These are phyloP conservation scores for Drosophila subobscura DNA, from an alignment of 1,140 invertebrate genomes.

Conservation along the genomic window DNA sequence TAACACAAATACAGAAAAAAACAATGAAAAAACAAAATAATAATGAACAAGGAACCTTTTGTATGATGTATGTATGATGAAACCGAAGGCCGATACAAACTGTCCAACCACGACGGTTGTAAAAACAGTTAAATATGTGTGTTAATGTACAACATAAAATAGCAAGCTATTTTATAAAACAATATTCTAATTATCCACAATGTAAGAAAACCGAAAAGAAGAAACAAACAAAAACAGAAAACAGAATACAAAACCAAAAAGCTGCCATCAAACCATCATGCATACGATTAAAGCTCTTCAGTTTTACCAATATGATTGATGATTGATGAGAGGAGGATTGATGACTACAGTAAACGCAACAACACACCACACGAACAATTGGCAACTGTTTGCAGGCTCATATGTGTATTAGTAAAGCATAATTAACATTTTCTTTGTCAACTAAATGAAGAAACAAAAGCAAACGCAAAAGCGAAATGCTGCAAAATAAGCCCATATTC, in stretches of 20 bases:
- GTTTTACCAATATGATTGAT: conserved; percentile 47
- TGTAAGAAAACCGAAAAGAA: conserved; percentile 1
- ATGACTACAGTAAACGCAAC: conserved; percentile 33
- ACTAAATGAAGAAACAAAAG: conserved; percentile 25
- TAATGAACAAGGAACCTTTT: conserved; percentile 39
- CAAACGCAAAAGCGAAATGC: conserved; percentile 7
- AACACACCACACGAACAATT: conserved; percentile 41
- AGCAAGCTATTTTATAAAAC: conserved; percentile 71
- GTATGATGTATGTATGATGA: conserved; percentile 26
- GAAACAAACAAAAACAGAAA: conserved; percentile 6
- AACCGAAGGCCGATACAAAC: conserved; percentile 33
- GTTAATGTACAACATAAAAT: conserved; percentile 56
- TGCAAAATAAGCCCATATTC: conserved; percentile 52
- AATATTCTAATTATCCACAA: conserved; percentile 57
- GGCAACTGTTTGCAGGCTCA: conserved; percentile 40
- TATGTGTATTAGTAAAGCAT: conserved; percentile 45
- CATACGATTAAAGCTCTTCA: conserved; percentile 32
- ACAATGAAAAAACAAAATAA: conserved; percentile 21
- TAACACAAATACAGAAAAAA: conserved; percentile 22
- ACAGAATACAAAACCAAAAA: conserved; percentile 53
- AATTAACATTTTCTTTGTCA: conserved; percentile 59
- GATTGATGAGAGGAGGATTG: conserved; percentile 29
- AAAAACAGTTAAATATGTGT: conserved; percentile 63
- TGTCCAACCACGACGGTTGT: conserved; percentile 34
- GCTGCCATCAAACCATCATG: conserved; percentile 63